Evolutionary conservation across 2,797 vertebrate species (phyloP).

Genomic region (Sebastes minor): DNA sequence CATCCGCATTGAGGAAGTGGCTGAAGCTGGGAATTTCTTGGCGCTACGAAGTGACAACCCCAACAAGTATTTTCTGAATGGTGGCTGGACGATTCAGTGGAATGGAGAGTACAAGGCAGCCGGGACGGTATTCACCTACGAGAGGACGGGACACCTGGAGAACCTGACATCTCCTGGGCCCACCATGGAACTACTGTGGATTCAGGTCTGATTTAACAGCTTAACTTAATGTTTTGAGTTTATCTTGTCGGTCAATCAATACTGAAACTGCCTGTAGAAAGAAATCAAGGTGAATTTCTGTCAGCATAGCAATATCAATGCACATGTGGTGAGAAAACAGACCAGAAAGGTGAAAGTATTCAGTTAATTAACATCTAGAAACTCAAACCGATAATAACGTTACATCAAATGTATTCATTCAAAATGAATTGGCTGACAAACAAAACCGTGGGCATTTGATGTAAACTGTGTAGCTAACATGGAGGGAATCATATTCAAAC

Average conservation of each 20-base stretch:
- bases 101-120: conserved; percentile 93
- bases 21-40: conserved; percentile 92
- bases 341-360: background rate
- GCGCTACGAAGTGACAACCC: conserved; percentile 90
- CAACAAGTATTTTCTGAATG: conserved; percentile 93
- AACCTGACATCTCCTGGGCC: conserved; percentile 95
- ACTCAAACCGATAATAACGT: background rate
- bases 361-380: background rate
- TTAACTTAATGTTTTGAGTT: background rate
- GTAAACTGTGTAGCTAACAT: background rate
- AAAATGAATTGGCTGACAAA: background rate
- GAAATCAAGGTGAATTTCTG: background rate
- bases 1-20: conserved; percentile 92
- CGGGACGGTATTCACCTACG: conserved; percentile 93
- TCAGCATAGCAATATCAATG: background rate
- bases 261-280: background rate
- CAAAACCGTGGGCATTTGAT: background rate
- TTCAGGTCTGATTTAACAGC: conserved; percentile 84
- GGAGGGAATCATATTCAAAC: background rate
- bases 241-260: background rate
- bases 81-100: conserved; percentile 97
- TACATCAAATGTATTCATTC: background rate
- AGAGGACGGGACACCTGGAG: conserved; percentile 89
- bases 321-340: background rate
- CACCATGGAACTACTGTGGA: conserved; percentile 93